Conservation (phyloP, 1,140 invertebrate genomes). For the Scaptodrosophila lebanonensis region DNA sequence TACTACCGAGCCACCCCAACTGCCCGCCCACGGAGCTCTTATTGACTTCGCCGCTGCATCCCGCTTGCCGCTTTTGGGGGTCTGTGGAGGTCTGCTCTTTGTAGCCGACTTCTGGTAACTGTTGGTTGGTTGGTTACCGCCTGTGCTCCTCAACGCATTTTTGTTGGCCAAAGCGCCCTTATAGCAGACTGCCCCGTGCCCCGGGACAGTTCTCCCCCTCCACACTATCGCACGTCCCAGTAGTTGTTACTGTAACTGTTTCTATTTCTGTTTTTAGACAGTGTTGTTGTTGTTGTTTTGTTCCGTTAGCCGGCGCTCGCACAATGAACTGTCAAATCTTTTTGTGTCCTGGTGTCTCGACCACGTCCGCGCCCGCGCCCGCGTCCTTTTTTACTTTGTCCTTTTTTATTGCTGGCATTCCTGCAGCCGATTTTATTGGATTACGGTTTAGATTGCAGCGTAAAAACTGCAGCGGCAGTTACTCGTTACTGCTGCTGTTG, state of each 20-base stretch:
- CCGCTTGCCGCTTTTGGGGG: not conserved
- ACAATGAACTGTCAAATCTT: slow-evolving; percentile 68
- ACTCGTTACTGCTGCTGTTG: too few species aligned
- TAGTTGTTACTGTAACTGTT: not conserved
- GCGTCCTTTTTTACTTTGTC: not conserved
- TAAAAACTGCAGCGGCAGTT: slow-evolving; percentile 42
- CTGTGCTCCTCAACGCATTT: slow-evolving; percentile 25
- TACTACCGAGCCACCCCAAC: not conserved
- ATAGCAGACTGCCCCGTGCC: not conserved
- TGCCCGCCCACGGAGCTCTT: not conserved
- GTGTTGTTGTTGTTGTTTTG: slow-evolving; percentile 2
- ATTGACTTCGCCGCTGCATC: slow-evolving; percentile 61
- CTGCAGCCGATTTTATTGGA: slow-evolving; percentile 72
- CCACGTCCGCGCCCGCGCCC: too few species aligned
- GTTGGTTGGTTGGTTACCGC: slow-evolving; percentile 41
- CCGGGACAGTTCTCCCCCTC: not conserved
- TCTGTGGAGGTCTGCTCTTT: slow-evolving; percentile 26
- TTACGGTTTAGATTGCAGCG: slow-evolving; percentile 72
- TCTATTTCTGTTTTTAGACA: too few species aligned
- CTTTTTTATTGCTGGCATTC: slow-evolving; percentile 30
- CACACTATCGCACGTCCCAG: too few species aligned
- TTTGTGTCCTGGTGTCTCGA: slow-evolving; percentile 22
- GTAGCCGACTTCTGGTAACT: slow-evolving; percentile 43
- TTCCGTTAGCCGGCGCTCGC: slow-evolving; percentile 10
- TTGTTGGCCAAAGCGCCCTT: not conserved